These are phyloP conservation scores for Orthonyx spaldingii DNA, from an alignment of 2,113 vertebrate species.

Conservation along the genomic window DNA sequence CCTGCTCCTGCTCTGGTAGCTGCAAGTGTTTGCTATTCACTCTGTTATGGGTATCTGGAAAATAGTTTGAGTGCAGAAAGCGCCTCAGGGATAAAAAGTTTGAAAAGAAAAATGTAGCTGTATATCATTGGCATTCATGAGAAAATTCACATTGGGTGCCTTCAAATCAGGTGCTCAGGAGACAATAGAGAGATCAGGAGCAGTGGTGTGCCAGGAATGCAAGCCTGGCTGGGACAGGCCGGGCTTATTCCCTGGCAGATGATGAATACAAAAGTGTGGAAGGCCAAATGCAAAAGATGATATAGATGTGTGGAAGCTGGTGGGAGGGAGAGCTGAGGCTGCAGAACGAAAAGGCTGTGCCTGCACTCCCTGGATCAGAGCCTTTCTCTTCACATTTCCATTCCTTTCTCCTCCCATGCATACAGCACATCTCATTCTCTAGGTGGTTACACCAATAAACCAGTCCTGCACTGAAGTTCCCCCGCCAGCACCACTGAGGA, in stretches of 20 bases:
- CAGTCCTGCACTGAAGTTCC: background rate
- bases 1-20: slow-evolving; percentile 32
- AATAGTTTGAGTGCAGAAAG: slow-evolving; percentile 54
- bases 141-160: slow-evolving; percentile 64
- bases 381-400: background rate
- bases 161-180: slow-evolving; percentile 61
- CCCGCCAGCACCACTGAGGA: background rate
- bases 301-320: background rate
- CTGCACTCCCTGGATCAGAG: background rate
- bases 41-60: slow-evolving; percentile 51
- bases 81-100: slow-evolving; percentile 61
- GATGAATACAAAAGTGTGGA: background rate
- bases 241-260: background rate
- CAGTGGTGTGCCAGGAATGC: slow-evolving; percentile 46
- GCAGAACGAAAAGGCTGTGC: background rate
- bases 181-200: slow-evolving; percentile 65
- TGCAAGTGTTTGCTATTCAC: slow-evolving; percentile 64
- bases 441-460: background rate
- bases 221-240: background rate
- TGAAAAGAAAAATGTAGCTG: slow-evolving; percentile 57
- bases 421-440: background rate
- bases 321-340: slow-evolving; percentile 6
- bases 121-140: slow-evolving; percentile 73
- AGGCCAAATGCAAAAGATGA: slow-evolving; percentile 19
- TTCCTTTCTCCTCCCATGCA: background rate